Evolutionary conservation across 2,113 vertebrate genomes (phyloP).

Genomic region (Psittacara wagleri): DNA sequence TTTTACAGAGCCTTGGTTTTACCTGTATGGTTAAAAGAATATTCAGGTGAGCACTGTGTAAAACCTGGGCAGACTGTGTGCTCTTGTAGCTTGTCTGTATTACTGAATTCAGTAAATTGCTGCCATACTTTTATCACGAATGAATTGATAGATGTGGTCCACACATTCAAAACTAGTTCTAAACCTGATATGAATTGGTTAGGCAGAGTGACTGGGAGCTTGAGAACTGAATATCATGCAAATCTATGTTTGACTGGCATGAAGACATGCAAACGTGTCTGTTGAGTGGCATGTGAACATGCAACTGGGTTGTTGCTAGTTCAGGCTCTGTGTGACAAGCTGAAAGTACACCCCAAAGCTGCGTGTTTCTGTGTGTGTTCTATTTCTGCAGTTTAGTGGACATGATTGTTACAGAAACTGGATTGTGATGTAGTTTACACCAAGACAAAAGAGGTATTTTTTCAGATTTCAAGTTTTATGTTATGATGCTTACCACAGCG

Average conservation of each 20-base stretch:
- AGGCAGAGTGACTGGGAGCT: background rate
- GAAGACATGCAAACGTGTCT: fast-evolving
- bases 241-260: background rate
- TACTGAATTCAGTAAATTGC: background rate
- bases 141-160: background rate
- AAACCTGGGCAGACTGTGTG: background rate
- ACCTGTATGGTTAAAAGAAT: background rate
- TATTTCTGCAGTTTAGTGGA: background rate
- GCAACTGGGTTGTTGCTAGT: background rate
- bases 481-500: slow-evolving; percentile 81
- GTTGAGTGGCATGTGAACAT: background rate
- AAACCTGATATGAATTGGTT: background rate
- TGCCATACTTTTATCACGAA: background rate
- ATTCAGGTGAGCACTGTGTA: background rate
- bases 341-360: background rate
- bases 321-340: background rate
- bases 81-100: background rate
- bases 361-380: fast-evolving
- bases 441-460: background rate
- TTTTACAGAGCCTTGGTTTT: background rate
- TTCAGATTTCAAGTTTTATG: background rate
- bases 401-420: background rate
- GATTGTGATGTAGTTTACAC: background rate
- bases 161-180: background rate
- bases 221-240: background rate